phyloP scores from a whole-genome alignment of 2,888 invertebrate genomes.

The Eristalis arbustorum region DNA sequence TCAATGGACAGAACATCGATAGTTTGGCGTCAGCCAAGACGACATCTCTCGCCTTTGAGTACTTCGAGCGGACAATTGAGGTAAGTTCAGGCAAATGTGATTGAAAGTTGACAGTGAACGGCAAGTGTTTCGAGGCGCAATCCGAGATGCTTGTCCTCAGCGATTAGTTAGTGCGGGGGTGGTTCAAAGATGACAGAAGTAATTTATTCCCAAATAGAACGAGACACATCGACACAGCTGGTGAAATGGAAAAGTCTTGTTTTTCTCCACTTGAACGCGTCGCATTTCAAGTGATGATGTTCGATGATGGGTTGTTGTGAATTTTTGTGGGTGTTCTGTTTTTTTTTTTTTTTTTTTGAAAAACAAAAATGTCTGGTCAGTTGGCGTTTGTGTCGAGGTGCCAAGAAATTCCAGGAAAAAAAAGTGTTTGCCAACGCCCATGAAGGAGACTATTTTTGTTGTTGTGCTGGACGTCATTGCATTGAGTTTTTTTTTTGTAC shows the following conservation, averaged over 20 bases:
- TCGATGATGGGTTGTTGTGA: neutral
- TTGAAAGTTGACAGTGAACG: neutral
- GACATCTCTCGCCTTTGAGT: slow-evolving; percentile 86
- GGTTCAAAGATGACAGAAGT: slow-evolving; percentile 13
- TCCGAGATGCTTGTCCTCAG: neutral
- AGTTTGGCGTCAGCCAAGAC: slow-evolving; percentile 86
- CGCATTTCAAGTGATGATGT: slow-evolving; percentile 20
- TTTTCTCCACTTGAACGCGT: neutral
- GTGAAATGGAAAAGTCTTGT: neutral
- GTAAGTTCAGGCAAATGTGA: slow-evolving; percentile 80
- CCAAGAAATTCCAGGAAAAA: neutral
- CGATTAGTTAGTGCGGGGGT: slow-evolving; percentile 25
- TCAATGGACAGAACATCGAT: slow-evolving; percentile 87
- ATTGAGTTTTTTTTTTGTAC: neutral
- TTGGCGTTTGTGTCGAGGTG: neutral
- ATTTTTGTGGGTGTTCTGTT: neutral
- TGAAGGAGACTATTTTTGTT: neutral
- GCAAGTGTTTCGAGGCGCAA: neutral
- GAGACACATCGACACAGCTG: slow-evolving; percentile 16
- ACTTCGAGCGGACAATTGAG: slow-evolving; percentile 89
- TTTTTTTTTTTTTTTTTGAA: neutral
- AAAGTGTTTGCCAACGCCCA: neutral
- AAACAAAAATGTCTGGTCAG: neutral
- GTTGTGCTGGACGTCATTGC: neutral
- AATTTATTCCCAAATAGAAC: neutral